phyloP scores from a whole-genome alignment of 64 coral and sea anemone genomes.

The Montipora capricornis region DNA sequence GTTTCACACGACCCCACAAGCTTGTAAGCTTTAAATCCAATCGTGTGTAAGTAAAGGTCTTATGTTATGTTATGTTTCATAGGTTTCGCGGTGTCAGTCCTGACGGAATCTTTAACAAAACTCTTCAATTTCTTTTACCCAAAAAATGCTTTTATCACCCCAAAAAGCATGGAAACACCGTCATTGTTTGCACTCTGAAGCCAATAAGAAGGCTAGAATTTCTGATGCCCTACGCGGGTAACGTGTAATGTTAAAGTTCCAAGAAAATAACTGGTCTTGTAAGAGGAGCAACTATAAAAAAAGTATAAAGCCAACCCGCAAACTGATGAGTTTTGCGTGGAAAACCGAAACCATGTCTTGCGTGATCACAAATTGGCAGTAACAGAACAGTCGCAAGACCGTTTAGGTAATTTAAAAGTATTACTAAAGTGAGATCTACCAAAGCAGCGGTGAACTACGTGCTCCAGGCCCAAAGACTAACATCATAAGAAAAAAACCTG shows the following conservation, averaged over 20 bases:
- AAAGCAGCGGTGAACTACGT: slow-evolving; percentile 9
- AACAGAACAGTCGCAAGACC: neutral
- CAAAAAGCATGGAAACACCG: neutral
- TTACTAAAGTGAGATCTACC: slow-evolving; percentile 11
- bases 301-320: neutral
- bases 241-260: neutral
- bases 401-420: slow-evolving; percentile 3
- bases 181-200: slow-evolving; percentile 10
- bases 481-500: neutral
- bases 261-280: slow-evolving; percentile 6
- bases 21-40: no score
- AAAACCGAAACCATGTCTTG: no score
- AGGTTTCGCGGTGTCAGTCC: neutral
- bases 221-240: neutral
- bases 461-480: slow-evolving; percentile 5
- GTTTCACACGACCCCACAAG: no score
- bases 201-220: neutral
- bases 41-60: no score
- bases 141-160: slow-evolving; percentile 11
- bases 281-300: neutral
- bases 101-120: slow-evolving; percentile 2
- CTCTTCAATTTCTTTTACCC: neutral
- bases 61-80: no score
- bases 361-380: slow-evolving; percentile 1
- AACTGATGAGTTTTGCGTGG: neutral